Evolutionary conservation across 2,888 invertebrate species (phyloP), one percentile per base, ranked within the genome.

Genomic region (Cosmorhoe ocellata): DNA sequence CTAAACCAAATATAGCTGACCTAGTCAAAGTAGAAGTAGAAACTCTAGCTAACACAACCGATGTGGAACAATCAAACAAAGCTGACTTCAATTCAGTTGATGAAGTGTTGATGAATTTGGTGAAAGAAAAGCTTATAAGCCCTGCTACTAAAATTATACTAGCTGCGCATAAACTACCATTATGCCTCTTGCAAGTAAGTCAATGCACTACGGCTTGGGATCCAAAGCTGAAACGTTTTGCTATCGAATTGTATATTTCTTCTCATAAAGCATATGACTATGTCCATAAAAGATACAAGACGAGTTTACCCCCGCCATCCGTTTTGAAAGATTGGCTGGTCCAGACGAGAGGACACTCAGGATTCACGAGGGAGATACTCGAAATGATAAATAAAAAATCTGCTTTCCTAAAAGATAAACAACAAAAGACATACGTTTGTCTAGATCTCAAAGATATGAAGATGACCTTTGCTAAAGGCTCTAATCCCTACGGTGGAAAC

Each of bases 341-440:
- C 1, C 30, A 42, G 13, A 10, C 12, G 11, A 13, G 27, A 4
- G 42, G 42, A 7, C 18, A 32, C 18, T 42, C 32, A 5, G 49
- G 49, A 18, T 49, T 49, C 30, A 42, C 42, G 2, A 41, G 37
- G 32, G 42, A 49, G 8, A 42, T 42, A 10, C 37, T 49, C 24
- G 27, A 42, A 42, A 36, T 14, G 12, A 42, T 49, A 26, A 32
- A 32, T 5, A 3, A 8, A 4, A 37, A 26, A 32, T 5, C n/a
- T 1, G 9, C 11, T 13, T 3, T 13, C 18, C 4, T 18, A 4
- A 2, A 18, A 18, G 18, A 18, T 9, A 9, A n/a, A 32, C 8
- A 12, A 14, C 7, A 13, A 7, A 34, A 28, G 28, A 34, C 9
- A 18, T 38, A 9, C n/a, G 38, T 46, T 5, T 38, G 45, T 27